Base-by-base conservation (phyloP, 2,797 vertebrate species). In the Cyclura pinguis region DNA sequence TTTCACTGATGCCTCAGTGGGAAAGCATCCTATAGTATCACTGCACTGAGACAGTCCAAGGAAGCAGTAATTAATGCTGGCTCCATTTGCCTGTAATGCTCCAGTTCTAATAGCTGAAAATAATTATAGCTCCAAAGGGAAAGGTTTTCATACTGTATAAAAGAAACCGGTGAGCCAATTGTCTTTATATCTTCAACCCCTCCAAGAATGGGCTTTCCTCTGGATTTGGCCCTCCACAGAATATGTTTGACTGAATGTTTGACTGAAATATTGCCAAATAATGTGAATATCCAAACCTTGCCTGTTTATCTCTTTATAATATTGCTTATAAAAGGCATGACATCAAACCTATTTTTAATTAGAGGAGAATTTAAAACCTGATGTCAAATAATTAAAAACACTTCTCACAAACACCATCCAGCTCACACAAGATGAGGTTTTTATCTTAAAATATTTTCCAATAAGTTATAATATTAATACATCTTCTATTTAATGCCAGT, bases 291-390 rank as follows among this genome's bases (percentile, higher is more conserved):
- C 74, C 38, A 85, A 74, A 74, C 57, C n/a, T 13, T 14, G 16
- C 57, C 14, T 57, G 57, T 57, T 57, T 57, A 14, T 16, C 7
- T 57, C 32, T 73, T 27, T 38, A 73, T 74, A 27, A 35, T 85
- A 0, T 82, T 88, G 64, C 87, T 24, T 27, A n/a, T 14, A 42
- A 84, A 10, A 22, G 85, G 55, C n/a, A 8, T 1, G 64, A 2
- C 4, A 59, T 77, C 32, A 90, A 55, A 86, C 87, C 89, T 86
- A 3, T 3, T 12, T 90, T 88, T 91, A 16, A 0, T 32, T 89
- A 8, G 8, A 27, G 13, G 57, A 87, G 76, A 84, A 47, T 12
- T 86, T 22, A 18, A 74, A 85, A 35, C 24, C 9, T 24, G 52
- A 6, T 0, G 0, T 76, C 1, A 38, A 5, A 5, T 89, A 12